Conservation (phyloP, 37 sponge, comb jelly and placozoan genomes). For the Amphimedon queenslandica region DNA sequence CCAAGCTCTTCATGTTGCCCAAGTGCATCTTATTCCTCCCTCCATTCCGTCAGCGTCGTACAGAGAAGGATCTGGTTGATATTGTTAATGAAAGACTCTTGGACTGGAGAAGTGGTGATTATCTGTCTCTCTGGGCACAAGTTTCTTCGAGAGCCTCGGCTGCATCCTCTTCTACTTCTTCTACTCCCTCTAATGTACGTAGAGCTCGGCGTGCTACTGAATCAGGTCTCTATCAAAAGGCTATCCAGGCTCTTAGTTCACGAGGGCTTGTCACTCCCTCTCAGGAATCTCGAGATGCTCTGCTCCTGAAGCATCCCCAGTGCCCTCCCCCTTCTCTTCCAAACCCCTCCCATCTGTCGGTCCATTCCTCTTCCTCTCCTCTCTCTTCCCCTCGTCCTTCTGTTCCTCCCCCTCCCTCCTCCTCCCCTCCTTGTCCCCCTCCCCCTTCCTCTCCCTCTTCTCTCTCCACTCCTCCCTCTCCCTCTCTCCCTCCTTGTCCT, state of each 20-base stretch:
- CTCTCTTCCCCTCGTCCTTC: background rate
- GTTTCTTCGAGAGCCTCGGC: background rate
- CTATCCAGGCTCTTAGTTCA: background rate
- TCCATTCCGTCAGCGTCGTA: background rate
- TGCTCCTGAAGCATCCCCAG: background rate
- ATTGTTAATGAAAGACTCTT: background rate
- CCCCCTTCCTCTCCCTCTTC: too few relatives aligned
- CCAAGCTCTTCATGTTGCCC: background rate
- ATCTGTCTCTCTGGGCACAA: background rate
- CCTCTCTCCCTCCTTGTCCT: too few relatives aligned
- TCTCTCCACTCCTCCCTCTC: too few relatives aligned
- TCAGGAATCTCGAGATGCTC: background rate
- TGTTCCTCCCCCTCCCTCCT: background rate
- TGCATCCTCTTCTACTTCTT: background rate
- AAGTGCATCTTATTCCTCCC: background rate
- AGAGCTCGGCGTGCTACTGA: background rate
- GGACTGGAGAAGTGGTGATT: background rate
- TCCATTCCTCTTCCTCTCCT: background rate
- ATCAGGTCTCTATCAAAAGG: background rate
- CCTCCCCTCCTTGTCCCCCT: too few relatives aligned
- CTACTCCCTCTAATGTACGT: constrained; percentile 3
- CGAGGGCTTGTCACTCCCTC: background rate
- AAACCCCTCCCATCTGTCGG: too few relatives aligned
- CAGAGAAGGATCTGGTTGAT: background rate
- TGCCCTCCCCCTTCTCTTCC: too few relatives aligned